Percentiles rank a stretch among this genome's conserved stretches.
These are phyloP conservation scores for Anarrhichthys ocellatus DNA, from an alignment of 2,113 vertebrate species.

Conservation along the genomic window DNA sequence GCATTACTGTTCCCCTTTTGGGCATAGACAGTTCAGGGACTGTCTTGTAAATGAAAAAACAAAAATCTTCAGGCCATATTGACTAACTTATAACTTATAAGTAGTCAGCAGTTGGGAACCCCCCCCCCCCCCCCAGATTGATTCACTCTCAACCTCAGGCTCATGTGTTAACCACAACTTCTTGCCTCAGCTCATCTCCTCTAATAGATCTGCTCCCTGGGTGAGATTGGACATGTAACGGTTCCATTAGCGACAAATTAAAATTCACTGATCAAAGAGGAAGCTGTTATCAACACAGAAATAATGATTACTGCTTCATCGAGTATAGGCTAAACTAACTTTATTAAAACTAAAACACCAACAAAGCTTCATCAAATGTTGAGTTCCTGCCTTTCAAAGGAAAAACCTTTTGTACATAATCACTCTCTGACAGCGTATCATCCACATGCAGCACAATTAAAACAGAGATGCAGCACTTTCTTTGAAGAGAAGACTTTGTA, in stretches of 20 bases:
- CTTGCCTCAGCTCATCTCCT: constrained; percentile 4
- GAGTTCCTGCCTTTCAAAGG: not conserved
- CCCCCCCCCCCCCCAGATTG: not conserved
- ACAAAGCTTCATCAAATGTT: not conserved
- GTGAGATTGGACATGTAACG: not conserved
- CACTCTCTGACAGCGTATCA: constrained; percentile 14
- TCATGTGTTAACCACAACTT: constrained; percentile 7
- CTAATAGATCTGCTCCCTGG: not conserved
- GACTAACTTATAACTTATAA: constrained; percentile 3
- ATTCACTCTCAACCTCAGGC: constrained; percentile 7
- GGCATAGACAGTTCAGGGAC: constrained; percentile 56
- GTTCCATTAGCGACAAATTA: not conserved
- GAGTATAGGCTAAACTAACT: not conserved
- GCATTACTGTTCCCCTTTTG: constrained; percentile 26
- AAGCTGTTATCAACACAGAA: constrained; percentile 4
- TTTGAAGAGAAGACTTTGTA: constrained; percentile 51
- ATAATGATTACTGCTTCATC: not conserved
- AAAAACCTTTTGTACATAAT: constrained; percentile 10
- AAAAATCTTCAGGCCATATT: constrained; percentile 20
- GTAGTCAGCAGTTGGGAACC: constrained; percentile 16
- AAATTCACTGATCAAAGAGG: not conserved
- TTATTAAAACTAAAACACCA: not conserved
- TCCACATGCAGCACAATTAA: constrained; percentile 36
- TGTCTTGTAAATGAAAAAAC: constrained; percentile 29
- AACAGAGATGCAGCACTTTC: constrained; percentile 46